Evolutionary conservation across 2,113 vertebrate species (phyloP).

Genomic region (Ictalurus furcatus): DNA sequence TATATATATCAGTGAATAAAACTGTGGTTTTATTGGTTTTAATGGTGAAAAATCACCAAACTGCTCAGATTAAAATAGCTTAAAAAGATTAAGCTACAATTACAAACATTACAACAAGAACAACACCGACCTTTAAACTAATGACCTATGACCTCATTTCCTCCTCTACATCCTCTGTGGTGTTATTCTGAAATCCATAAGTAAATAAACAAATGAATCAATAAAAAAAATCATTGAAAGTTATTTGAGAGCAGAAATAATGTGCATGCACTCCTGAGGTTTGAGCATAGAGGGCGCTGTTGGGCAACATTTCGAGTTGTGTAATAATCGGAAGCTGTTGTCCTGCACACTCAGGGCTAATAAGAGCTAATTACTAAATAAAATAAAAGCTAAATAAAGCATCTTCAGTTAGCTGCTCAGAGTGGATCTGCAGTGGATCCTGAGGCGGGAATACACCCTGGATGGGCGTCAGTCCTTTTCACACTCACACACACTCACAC

Average conservation of each 20-base stretch:
- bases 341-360: not conserved
- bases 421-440: not conserved
- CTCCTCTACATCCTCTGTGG: not conserved
- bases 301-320: not conserved
- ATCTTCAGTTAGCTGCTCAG: not conserved
- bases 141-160: not conserved
- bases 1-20: too few relatives aligned
- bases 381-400: not conserved
- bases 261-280: not conserved
- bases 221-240: not conserved
- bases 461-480: too few relatives aligned
- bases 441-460: not conserved
- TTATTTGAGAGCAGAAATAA: not conserved
- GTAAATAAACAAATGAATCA: not conserved
- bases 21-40: too few relatives aligned
- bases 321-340: not conserved
- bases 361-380: not conserved
- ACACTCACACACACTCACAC: not conserved
- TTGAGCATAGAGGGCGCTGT: not conserved
- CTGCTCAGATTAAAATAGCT: not conserved
- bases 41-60: not conserved
- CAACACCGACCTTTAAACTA: not conserved
- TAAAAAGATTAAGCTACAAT: not conserved
- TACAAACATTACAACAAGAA: not conserved
- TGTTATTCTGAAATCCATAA: not conserved